Evolutionary conservation across 2,113 vertebrate species (phyloP).

Genomic region (Anolis carolinensis): DNA sequence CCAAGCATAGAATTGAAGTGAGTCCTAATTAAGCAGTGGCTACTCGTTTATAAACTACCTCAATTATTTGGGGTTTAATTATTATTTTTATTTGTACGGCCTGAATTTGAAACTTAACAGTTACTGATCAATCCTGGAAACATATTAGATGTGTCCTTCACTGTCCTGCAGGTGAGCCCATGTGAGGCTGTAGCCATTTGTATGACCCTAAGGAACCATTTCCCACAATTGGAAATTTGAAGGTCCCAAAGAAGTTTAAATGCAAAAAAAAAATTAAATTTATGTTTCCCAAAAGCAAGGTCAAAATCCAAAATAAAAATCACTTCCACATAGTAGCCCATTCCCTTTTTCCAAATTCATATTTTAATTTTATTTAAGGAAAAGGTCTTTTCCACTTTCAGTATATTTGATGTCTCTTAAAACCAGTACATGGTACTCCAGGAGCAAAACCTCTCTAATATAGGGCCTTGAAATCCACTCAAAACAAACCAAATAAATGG

Average conservation of each 20-base stretch:
- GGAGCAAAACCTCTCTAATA: conserved; percentile 26
- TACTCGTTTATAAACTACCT: background rate
- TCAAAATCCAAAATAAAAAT: too few relatives aligned
- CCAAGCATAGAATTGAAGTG: background rate
- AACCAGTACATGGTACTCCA: background rate
- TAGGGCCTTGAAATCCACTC: background rate
- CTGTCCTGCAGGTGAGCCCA: background rate
- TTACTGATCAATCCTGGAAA: background rate
- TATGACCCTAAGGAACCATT: accelerated
- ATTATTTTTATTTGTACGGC: background rate
- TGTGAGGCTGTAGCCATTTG: accelerated
- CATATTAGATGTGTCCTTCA: background rate
- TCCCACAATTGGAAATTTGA: background rate
- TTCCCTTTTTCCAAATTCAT: accelerated
- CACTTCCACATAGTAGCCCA: background rate
- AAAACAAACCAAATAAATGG: background rate
- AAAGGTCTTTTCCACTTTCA: conserved; percentile 17
- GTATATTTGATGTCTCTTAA: background rate
- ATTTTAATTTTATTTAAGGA: conserved; percentile 23
- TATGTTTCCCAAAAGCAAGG: background rate
- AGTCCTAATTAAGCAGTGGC: background rate
- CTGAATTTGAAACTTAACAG: accelerated
- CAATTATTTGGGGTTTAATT: background rate
- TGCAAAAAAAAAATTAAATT: too few relatives aligned
- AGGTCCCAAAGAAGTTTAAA: background rate